Conservation (phyloP, 2,113 vertebrate genomes). For the Jaculus jaculus region DNA sequence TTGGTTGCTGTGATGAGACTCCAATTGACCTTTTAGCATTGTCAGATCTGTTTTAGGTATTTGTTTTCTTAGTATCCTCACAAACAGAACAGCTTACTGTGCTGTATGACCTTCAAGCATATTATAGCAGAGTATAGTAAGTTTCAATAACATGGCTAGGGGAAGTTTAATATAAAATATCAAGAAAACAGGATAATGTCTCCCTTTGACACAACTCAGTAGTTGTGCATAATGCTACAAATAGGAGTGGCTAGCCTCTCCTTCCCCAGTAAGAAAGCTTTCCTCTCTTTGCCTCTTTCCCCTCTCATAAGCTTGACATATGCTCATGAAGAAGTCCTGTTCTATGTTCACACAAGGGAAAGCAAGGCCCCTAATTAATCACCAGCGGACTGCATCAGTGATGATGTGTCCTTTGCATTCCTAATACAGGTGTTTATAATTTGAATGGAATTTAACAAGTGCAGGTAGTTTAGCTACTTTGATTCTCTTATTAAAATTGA, state of each 20-base stretch:
- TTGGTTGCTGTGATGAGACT: constrained; percentile 25
- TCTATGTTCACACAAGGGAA: background rate
- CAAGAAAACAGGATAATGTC: background rate
- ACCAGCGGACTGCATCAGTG: background rate
- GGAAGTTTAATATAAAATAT: constrained; percentile 37
- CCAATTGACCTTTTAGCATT: background rate
- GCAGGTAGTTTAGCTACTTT: background rate
- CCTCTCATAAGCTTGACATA: background rate
- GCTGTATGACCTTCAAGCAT: background rate
- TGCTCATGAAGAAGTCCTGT: background rate
- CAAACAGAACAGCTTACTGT: background rate
- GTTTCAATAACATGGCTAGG: background rate
- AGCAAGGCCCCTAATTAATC: constrained; percentile 40
- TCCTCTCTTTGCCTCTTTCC: background rate
- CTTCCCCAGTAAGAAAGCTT: background rate
- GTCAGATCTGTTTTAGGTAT: constrained; percentile 27
- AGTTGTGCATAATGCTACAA: background rate
- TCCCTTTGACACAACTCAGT: background rate
- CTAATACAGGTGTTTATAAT: constrained; percentile 46
- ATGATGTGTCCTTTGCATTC: background rate
- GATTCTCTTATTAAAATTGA: constrained; percentile 26
- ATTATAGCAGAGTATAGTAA: background rate
- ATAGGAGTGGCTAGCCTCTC: background rate
- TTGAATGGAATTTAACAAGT: constrained; percentile 46
- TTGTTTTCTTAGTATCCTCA: constrained; percentile 11